phyloP scores from a whole-genome alignment of 2,797 vertebrate species.

The Leptoclinus maculatus region DNA sequence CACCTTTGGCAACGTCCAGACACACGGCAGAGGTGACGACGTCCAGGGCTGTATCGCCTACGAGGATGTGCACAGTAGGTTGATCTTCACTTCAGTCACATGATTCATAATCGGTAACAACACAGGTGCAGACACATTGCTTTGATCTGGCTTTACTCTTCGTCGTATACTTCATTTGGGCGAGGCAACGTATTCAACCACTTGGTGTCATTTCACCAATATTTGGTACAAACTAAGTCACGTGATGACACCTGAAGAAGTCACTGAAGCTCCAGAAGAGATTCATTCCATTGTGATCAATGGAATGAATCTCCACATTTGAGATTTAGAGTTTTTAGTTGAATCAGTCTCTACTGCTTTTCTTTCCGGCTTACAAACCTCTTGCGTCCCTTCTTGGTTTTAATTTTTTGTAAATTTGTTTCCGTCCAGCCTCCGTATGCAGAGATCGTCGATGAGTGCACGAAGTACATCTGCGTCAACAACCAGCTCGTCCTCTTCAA shows the following conservation, averaged over 20 bases:
- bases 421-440: conserved; percentile 82
- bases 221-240: background rate
- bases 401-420: background rate
- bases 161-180: too few relatives aligned
- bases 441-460: conserved; percentile 90
- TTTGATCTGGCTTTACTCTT: too few relatives aligned
- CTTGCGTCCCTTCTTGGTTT: background rate
- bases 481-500: conserved; percentile 93
- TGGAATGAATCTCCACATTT: too few relatives aligned
- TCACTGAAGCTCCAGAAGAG: background rate
- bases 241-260: background rate
- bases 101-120: background rate
- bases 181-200: too few relatives aligned
- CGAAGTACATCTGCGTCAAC: conserved; percentile 93
- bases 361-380: background rate
- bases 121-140: too few relatives aligned
- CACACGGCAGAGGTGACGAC: conserved; percentile 35
- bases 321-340: background rate
- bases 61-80: conserved; percentile 83
- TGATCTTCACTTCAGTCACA: background rate
- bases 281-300: too few relatives aligned
- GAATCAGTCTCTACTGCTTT: background rate
- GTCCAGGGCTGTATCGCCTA: conserved; percentile 47
- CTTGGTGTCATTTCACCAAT: background rate
- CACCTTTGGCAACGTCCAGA: conserved; percentile 29